Evolutionary conservation across 2,113 vertebrate species (phyloP).

Genomic region (Promerops cafer): DNA sequence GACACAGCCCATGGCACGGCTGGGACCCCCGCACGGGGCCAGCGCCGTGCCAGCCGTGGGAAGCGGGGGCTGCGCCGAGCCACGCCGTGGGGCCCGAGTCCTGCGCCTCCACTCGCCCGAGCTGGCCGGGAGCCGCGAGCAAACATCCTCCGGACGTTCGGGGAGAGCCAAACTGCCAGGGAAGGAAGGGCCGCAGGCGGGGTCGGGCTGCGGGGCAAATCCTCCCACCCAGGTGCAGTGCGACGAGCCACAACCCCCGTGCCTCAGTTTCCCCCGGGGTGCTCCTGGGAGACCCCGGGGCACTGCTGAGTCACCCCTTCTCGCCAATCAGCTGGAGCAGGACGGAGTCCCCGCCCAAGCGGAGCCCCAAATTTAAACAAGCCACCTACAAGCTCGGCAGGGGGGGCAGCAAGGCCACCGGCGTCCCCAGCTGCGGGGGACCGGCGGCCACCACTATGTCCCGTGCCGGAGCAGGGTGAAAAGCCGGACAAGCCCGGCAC

Average conservation of each 20-base stretch:
- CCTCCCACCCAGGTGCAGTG: background rate
- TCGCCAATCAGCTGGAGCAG: background rate
- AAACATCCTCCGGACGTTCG: conserved; percentile 33
- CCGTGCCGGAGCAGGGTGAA: accelerated
- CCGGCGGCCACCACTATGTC: accelerated
- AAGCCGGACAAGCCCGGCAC: accelerated
- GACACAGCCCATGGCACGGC: accelerated
- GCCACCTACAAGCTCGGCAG: accelerated
- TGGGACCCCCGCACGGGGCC: background rate
- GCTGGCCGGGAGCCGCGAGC: background rate
- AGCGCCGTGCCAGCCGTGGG: background rate
- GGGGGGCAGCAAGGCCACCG: background rate
- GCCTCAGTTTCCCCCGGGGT: background rate
- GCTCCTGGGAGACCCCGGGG: accelerated
- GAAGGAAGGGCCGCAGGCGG: background rate
- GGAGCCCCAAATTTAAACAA: background rate
- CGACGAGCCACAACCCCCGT: accelerated
- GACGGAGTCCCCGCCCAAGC: background rate
- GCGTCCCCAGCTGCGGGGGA: accelerated
- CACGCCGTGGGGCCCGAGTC: background rate
- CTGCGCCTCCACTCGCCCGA: background rate
- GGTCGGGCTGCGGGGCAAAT: background rate
- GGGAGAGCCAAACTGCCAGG: background rate
- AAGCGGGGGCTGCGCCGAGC: background rate
- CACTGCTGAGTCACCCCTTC: background rate